A percentile compares a stretch with the other conserved stretches of the same genome.
Conservation (phyloP, 1,140 invertebrate species). For the Cecropterus lyciades region DNA sequence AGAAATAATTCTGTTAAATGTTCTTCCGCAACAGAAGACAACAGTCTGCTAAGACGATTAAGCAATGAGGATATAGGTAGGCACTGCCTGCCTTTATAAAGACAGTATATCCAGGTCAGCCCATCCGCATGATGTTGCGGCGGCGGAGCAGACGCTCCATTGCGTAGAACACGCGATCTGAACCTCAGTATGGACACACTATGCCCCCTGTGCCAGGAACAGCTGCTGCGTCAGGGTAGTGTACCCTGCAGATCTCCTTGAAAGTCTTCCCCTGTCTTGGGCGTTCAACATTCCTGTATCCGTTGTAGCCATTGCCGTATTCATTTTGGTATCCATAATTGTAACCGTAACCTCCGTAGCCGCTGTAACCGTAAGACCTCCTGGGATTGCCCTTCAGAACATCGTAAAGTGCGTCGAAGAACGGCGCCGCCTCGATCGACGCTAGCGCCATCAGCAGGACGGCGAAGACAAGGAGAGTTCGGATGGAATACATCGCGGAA, state of each 20-base stretch:
- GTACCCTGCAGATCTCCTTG: conserved; percentile 79
- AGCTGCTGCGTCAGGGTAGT: conserved; percentile 70
- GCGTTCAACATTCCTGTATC: conserved; percentile 49
- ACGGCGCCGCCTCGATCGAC: conserved; percentile 60
- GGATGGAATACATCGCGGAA: conserved; percentile 74
- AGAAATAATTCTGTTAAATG: conserved; percentile 23
- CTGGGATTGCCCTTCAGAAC: conserved; percentile 68
- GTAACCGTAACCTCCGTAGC: conserved; percentile 59
- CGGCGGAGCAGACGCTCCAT: conserved; percentile 76
- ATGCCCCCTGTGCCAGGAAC: conserved; percentile 68
- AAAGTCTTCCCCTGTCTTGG: conserved; percentile 70
- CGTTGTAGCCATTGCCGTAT: conserved; percentile 46
- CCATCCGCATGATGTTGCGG: conserved; percentile 79
- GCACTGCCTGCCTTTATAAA: conserved; percentile 8
- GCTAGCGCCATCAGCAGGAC: conserved; percentile 49
- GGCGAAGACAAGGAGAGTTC: conserved; percentile 48
- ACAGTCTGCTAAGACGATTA: conserved; percentile 15
- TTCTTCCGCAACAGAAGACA: conserved; percentile 15
- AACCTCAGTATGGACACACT: conserved; percentile 78
- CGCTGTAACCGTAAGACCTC: conserved; percentile 68
- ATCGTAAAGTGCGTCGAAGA: conserved; percentile 78
- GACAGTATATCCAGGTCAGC: conserved; percentile 51
- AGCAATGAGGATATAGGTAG: conserved; percentile 11
- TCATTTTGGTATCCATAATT: conserved; percentile 63
- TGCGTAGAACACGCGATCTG: conserved; percentile 82